These are phyloP conservation scores for Sternotherus odoratus DNA, from an alignment of 2,797 vertebrate genomes.

Conservation along the genomic window DNA sequence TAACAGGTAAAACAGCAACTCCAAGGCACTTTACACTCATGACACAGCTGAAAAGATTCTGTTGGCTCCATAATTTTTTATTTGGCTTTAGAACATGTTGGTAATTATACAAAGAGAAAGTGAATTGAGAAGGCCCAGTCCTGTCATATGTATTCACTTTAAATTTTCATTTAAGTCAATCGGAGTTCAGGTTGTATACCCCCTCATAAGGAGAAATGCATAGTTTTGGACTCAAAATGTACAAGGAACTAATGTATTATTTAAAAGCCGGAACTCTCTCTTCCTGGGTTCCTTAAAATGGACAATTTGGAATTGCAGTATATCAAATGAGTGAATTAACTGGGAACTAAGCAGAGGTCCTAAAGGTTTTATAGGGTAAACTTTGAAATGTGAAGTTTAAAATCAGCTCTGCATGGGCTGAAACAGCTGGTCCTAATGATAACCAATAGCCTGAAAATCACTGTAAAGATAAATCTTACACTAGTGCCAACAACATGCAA, in stretches of 20 bases:
- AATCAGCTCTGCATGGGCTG: background rate
- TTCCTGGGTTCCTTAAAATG: slow-evolving; percentile 2
- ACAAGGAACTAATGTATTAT: background rate
- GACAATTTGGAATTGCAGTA: slow-evolving; percentile 10
- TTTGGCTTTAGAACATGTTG: background rate
- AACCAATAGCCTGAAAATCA: background rate
- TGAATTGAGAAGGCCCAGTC: background rate
- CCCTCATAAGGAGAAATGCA: background rate
- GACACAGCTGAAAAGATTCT: slow-evolving; percentile 3
- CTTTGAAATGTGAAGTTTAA: slow-evolving; percentile 19
- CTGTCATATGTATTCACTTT: background rate
- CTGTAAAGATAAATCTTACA: background rate
- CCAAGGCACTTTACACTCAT: too few species aligned
- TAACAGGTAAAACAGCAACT: too few species aligned
- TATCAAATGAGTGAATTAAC: slow-evolving; percentile 13
- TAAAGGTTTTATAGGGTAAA: background rate
- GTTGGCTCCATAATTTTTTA: background rate
- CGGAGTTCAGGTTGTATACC: background rate
- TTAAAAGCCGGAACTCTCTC: background rate
- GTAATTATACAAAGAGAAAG: background rate
- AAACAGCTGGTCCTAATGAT: background rate
- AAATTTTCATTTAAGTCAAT: background rate
- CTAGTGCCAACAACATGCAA: background rate
- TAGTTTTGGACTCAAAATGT: background rate
- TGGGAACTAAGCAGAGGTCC: background rate